phyloP scores from a whole-genome alignment of 2,113 vertebrate species.

The Heteronetta atricapilla region DNA sequence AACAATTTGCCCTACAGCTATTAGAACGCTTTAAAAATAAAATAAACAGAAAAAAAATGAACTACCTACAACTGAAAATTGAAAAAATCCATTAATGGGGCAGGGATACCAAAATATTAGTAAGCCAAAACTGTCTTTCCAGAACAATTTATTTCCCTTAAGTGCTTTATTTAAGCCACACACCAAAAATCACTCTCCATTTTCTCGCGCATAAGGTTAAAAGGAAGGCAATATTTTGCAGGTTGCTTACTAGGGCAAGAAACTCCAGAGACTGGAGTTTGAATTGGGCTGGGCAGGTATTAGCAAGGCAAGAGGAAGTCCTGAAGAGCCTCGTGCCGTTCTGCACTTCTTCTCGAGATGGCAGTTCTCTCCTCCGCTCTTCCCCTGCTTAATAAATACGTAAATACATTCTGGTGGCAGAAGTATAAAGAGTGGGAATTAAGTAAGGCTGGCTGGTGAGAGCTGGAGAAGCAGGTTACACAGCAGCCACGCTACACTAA shows the following conservation, averaged over 20 bases:
- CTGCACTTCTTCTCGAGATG: not conserved
- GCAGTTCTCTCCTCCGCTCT: not conserved
- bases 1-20: not conserved
- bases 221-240: not conserved
- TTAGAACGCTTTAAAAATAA: not conserved
- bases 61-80: not conserved
- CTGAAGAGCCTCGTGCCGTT: not conserved
- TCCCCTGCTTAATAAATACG: conserved; percentile 30
- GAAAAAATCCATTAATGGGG: not conserved
- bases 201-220: not conserved
- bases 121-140: not conserved
- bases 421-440: not conserved
- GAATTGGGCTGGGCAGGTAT: not conserved
- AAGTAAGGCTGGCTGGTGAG: conserved; percentile 11
- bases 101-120: not conserved
- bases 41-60: not conserved
- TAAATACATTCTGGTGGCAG: conserved; percentile 31
- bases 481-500: not conserved
- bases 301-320: not conserved
- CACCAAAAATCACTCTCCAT: not conserved
- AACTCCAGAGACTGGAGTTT: not conserved
- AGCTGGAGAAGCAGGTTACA: not conserved
- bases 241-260: not conserved
- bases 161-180: not conserved
- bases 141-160: not conserved